Evolutionary conservation across 2,888 invertebrate genomes (phyloP).

Genomic region (Orthosia incerta): DNA sequence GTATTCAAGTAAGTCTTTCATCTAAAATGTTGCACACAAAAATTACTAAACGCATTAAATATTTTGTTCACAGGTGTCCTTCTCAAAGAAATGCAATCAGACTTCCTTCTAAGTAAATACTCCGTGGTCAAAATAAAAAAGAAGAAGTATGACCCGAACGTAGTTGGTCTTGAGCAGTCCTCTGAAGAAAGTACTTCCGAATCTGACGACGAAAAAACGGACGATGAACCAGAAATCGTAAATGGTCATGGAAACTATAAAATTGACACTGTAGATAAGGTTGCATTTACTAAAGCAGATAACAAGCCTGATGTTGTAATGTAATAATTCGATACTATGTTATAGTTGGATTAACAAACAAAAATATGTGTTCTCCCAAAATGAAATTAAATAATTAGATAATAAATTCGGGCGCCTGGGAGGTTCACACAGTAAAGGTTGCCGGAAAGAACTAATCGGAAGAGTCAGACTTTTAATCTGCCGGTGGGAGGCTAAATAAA

Average conservation of each 20-base stretch:
- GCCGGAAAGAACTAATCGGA: too few species aligned
- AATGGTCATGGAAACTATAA: slow-evolving; percentile 62
- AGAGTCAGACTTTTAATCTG: too few species aligned
- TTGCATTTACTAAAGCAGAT: slow-evolving; percentile 25
- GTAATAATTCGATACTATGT: too few species aligned
- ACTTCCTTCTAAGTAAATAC: slow-evolving; percentile 94
- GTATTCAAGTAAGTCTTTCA: too few species aligned
- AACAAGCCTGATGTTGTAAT: slow-evolving; percentile 7
- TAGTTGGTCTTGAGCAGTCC: slow-evolving; percentile 92
- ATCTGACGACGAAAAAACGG: slow-evolving; percentile 69
- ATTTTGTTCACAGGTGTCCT: slow-evolving; percentile 93
- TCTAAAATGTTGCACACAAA: too few species aligned
- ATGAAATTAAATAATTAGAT: too few species aligned
- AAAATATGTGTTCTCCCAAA: too few species aligned
- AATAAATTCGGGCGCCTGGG: too few species aligned
- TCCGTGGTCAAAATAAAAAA: slow-evolving; percentile 93
- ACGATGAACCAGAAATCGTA: slow-evolving; percentile 70
- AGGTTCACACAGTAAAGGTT: too few species aligned
- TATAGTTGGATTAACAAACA: too few species aligned
- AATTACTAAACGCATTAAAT: too few species aligned
- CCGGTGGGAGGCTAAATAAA: too few species aligned
- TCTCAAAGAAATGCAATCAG: slow-evolving; percentile 96
- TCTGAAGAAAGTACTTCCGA: slow-evolving; percentile 76
- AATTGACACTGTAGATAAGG: slow-evolving; percentile 28
- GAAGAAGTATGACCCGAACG: slow-evolving; percentile 92